These are phyloP conservation scores for Anastatus disparis DNA, from an alignment of 1,140 invertebrate species.

Conservation along the genomic window DNA sequence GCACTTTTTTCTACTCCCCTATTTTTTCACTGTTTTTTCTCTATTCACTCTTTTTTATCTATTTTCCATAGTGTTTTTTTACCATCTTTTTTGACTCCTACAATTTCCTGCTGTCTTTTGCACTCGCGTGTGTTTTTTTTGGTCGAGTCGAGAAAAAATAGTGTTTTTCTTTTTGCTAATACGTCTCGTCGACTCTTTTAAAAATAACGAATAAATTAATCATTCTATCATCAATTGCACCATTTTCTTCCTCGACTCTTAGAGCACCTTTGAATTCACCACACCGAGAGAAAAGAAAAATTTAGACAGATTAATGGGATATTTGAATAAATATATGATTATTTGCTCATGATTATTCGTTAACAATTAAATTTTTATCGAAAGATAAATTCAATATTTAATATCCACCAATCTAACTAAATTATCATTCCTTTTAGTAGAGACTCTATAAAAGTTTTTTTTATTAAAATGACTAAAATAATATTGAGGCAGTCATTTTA, in stretches of 20 bases:
- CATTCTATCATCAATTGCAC: slow-evolving; percentile 30
- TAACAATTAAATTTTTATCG: too few species aligned
- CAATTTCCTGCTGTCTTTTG: slow-evolving; percentile 13
- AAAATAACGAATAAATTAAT: background rate
- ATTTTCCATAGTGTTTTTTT: too few species aligned
- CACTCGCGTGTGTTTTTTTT: background rate
- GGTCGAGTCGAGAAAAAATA: background rate
- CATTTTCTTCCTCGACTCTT: slow-evolving; percentile 34
- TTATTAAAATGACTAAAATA: slow-evolving; percentile 20
- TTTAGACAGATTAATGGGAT: background rate
- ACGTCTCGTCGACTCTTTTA: slow-evolving; percentile 6
- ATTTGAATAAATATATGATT: too few species aligned
- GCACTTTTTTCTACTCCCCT: slow-evolving; percentile 47
- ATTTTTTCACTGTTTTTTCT: slow-evolving; percentile 40
- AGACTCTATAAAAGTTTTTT: too few species aligned
- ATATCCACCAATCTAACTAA: too few species aligned
- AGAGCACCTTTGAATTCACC: slow-evolving; percentile 20
- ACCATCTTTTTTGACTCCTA: slow-evolving; percentile 24
- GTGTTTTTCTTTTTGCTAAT: slow-evolving; percentile 13
- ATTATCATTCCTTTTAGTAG: too few species aligned
- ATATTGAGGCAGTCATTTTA: slow-evolving; percentile 41
- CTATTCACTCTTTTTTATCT: slow-evolving; percentile 35
- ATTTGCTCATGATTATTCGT: background rate
- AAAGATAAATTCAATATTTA: too few species aligned
- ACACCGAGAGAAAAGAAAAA: background rate